phyloP scores from a whole-genome alignment of 1,140 invertebrate genomes.

The Mactra quadrangularis region DNA sequence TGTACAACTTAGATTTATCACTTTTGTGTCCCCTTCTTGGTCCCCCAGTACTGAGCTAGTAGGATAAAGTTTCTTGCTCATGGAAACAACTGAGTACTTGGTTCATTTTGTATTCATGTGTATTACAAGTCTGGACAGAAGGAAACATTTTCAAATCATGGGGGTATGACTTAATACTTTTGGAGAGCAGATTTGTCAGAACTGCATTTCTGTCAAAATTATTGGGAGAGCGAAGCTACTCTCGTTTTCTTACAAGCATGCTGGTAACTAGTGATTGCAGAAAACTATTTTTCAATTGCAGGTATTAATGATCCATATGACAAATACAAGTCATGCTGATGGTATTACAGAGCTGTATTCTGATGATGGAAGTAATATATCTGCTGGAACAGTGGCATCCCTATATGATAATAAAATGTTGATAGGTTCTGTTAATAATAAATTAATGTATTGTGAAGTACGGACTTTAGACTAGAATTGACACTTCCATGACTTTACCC shows the following conservation, averaged over 20 bases:
- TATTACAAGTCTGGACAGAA: no score
- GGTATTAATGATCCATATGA: conserved; percentile 44
- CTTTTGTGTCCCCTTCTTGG: no score
- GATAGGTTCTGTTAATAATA: conserved; percentile 37
- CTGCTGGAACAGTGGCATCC: conserved; percentile 21
- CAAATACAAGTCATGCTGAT: conserved; percentile 39
- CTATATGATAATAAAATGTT: conserved; percentile 56
- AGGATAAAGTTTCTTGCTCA: no score
- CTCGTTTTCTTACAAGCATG: not conserved
- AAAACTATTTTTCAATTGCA: not conserved
- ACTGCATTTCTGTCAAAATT: not conserved
- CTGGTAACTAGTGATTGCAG: not conserved
- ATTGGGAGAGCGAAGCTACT: not conserved
- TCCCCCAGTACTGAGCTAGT: no score
- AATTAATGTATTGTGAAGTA: conserved; percentile 54
- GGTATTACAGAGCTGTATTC: conserved; percentile 58
- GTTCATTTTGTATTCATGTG: no score
- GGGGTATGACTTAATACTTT: not conserved
- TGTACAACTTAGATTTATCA: no score
- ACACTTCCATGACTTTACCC: no score
- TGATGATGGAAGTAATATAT: conserved; percentile 45
- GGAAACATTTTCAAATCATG: no score
- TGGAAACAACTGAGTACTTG: no score
- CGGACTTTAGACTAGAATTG: conserved; percentile 4
- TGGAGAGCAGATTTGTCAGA: not conserved